phyloP scores from a whole-genome alignment of 1,140 invertebrate genomes.

The Centruroides vittatus region DNA sequence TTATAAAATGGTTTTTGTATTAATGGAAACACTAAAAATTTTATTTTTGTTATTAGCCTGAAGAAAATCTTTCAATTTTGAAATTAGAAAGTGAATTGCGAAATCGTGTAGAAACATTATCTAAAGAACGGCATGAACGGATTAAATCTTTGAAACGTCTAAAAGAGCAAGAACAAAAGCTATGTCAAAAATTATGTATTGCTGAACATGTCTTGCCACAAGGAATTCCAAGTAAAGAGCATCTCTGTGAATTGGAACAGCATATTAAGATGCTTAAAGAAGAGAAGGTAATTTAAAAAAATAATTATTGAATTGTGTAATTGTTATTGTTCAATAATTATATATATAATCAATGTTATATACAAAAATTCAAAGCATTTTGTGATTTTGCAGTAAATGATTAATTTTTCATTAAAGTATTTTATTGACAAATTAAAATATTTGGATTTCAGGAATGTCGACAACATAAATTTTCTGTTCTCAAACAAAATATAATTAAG shows the following conservation, averaged over 20 bases:
- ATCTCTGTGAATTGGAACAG: background rate
- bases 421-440: too few species aligned
- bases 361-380: too few species aligned
- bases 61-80: background rate
- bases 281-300: background rate
- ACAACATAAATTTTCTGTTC: background rate
- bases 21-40: background rate
- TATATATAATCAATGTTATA: too few species aligned
- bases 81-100: background rate
- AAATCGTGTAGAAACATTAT: background rate
- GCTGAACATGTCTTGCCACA: background rate
- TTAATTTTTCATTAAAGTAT: too few species aligned
- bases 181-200: background rate
- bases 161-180: background rate
- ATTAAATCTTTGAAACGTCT: background rate
- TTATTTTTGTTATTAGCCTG: background rate
- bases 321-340: background rate
- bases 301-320: background rate
- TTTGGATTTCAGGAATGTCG: too few species aligned
- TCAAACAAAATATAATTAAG: background rate
- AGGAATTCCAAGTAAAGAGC: background rate
- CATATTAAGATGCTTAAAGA: background rate
- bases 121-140: background rate
- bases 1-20: background rate
- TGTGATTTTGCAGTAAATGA: too few species aligned